phyloP scores from a whole-genome alignment of 2,797 vertebrate genomes.

The Eidolon dupreanum region DNA sequence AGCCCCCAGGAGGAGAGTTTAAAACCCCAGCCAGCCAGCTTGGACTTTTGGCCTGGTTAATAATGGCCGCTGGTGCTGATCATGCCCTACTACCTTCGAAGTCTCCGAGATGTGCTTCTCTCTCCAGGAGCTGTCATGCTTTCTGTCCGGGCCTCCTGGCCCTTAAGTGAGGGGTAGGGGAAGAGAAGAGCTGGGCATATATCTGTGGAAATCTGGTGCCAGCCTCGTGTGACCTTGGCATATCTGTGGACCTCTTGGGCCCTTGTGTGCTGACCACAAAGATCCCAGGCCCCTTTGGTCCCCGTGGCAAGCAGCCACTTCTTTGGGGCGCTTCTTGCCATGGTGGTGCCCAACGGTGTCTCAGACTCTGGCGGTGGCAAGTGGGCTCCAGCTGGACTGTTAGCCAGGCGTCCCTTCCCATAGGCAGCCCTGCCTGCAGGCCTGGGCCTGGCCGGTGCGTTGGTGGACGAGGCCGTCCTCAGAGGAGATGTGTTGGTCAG shows the following conservation, averaged over 20 bases:
- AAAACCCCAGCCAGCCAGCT: background rate
- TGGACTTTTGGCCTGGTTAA: background rate
- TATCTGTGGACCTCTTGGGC: background rate
- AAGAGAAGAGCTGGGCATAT: background rate
- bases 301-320: background rate
- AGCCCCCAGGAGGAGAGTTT: background rate
- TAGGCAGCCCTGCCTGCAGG: background rate
- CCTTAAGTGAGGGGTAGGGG: fast-evolving
- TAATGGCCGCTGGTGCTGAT: fast-evolving
- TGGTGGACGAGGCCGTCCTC: background rate
- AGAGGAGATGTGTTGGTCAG: fast-evolving
- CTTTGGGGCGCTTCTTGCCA: background rate
- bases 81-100: fast-evolving
- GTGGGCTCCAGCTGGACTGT: background rate
- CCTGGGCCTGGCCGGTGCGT: background rate
- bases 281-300: background rate
- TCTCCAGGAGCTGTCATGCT: background rate
- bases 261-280: background rate
- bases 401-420: background rate
- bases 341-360: fast-evolving
- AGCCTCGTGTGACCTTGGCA: background rate
- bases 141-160: background rate
- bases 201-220: background rate
- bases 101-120: background rate
- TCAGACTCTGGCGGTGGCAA: background rate